A percentile compares a stretch with the other conserved stretches of the same genome.
Evolutionary conservation across 2,797 vertebrate species (phyloP).

Genomic region (Sebastes hubbsi): DNA sequence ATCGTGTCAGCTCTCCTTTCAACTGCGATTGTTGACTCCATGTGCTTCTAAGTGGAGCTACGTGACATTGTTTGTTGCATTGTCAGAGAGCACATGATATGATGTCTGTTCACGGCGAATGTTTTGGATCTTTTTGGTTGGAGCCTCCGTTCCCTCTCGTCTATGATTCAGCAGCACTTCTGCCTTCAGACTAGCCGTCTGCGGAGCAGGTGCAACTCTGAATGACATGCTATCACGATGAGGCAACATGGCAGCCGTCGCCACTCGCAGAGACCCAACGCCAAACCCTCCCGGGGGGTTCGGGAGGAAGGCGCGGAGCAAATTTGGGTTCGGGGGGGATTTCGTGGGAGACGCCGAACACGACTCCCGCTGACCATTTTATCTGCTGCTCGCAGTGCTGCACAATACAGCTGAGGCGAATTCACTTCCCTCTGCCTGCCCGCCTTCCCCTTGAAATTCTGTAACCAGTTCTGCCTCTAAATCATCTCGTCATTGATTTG

Average conservation of each 20-base stretch:
- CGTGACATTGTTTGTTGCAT: not conserved
- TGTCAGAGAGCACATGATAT: not conserved
- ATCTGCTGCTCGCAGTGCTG: not conserved
- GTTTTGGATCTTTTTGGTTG: not conserved
- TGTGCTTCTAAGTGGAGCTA: not conserved
- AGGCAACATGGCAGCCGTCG: constrained; percentile 52
- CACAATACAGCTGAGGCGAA: constrained; percentile 34
- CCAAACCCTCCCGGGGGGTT: constrained; percentile 21
- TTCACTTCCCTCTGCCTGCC: constrained; percentile 17
- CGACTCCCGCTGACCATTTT: constrained; percentile 20
- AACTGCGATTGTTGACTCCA: not conserved
- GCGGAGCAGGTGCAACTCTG: constrained; percentile 58
- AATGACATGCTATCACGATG: constrained; percentile 35
- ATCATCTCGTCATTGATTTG: constrained; percentile 51
- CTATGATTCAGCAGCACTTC: constrained; percentile 41
- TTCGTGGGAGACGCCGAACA: constrained; percentile 5
- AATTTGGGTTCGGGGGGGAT: constrained; percentile 8
- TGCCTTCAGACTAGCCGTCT: constrained; percentile 29
- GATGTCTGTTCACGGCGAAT: not conserved
- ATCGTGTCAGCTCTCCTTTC: too few species aligned
- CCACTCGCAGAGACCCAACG: constrained; percentile 6
- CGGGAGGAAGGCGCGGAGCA: not conserved
- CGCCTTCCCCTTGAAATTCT: constrained; percentile 14
- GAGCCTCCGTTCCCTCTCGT: not conserved
- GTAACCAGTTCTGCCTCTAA: constrained; percentile 54